Conservation (phyloP, 2,888 invertebrate genomes). For the Pyralis farinalis region DNA sequence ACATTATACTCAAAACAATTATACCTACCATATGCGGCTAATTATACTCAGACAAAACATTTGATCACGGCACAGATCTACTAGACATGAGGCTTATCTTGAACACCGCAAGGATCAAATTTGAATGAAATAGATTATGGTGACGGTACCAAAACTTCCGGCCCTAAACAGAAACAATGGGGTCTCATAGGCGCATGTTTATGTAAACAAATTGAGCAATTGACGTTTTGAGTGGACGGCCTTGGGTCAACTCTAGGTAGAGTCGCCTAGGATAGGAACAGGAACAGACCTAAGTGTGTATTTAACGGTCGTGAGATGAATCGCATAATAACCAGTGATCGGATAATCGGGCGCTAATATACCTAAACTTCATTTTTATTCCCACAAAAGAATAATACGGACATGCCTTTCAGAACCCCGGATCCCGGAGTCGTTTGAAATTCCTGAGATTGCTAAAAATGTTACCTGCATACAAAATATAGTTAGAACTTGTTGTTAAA, state of each 20-base stretch:
- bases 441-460: too few species aligned
- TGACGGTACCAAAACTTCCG: constrained; percentile 15
- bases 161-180: constrained; percentile 29
- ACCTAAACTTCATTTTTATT: too few species aligned
- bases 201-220: constrained; percentile 27
- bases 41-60: constrained; percentile 6
- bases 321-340: too few species aligned
- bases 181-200: constrained; percentile 21
- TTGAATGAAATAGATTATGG: background rate
- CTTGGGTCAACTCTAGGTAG: background rate
- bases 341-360: too few species aligned
- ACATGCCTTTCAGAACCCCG: too few species aligned
- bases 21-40: constrained; percentile 3
- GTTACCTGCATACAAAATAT: too few species aligned
- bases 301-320: background rate
- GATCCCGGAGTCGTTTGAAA: too few species aligned
- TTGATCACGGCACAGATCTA: constrained; percentile 1
- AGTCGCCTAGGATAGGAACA: background rate
- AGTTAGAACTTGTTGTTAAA: too few species aligned
- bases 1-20: background rate
- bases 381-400: too few species aligned
- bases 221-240: background rate
- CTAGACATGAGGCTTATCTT: background rate
- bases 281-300: background rate
- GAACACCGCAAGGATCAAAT: constrained; percentile 2